Conservation (phyloP, 2,797 vertebrate genomes). For the Naso thynnoides region DNA sequence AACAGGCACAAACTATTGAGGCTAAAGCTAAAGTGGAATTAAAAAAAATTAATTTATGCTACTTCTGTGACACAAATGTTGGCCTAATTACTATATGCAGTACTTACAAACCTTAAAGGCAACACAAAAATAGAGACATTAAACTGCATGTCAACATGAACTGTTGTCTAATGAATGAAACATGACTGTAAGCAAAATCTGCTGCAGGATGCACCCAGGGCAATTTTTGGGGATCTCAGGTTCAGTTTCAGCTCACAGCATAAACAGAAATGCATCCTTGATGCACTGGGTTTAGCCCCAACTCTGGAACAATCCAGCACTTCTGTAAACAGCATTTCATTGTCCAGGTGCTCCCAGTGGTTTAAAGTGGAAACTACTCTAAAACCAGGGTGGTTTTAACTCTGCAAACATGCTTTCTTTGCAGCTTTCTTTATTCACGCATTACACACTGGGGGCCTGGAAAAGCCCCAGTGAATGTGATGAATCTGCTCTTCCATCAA, state of each 20-base stretch:
- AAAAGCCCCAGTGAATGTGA: conserved; percentile 68
- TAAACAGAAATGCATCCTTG: not conserved
- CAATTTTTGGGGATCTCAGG: not conserved
- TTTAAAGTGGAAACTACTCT: conserved; percentile 36
- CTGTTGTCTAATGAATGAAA: not conserved
- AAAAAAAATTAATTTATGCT: not conserved
- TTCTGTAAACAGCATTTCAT: conserved; percentile 11
- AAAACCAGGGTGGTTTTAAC: conserved; percentile 42
- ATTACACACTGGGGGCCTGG: conserved; percentile 35
- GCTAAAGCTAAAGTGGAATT: not conserved
- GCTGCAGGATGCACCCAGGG: not conserved
- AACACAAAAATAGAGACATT: not conserved
- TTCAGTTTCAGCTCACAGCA: conserved; percentile 11
- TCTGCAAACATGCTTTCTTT: conserved; percentile 55
- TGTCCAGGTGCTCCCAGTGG: conserved; percentile 32
- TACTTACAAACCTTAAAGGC: not conserved
- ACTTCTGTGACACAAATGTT: not conserved
- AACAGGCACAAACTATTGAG: conserved; percentile 3
- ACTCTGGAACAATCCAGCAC: conserved; percentile 2
- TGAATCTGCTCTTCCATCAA: conserved; percentile 66
- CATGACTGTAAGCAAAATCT: not conserved
- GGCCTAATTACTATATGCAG: not conserved
- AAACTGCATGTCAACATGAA: not conserved
- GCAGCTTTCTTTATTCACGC: conserved; percentile 43
- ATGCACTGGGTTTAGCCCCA: conserved; percentile 1